A percentile compares a stretch with the other conserved stretches of the same genome.
phyloP scores from a whole-genome alignment of 2,113 vertebrate species.

The Merops nubicus region DNA sequence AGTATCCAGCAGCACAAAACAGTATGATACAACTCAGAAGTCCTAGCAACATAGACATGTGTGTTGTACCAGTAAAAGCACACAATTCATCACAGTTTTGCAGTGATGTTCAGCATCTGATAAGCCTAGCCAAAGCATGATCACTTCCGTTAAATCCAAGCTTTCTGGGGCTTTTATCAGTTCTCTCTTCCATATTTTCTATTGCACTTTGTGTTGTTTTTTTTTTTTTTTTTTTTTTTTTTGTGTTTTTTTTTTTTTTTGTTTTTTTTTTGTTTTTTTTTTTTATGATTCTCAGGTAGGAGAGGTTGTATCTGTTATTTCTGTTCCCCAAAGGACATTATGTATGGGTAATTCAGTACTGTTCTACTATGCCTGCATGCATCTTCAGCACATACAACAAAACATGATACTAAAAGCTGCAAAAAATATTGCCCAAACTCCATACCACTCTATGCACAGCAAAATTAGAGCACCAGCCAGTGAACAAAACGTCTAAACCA shows the following conservation, averaged over 20 bases:
- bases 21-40: not conserved
- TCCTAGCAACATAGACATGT: not conserved
- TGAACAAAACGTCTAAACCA: no score
- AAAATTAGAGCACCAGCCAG: no score
- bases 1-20: not conserved
- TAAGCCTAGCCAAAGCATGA: not conserved
- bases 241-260: not conserved
- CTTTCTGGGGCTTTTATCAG: not conserved
- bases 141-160: not conserved
- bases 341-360: not conserved
- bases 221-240: not conserved
- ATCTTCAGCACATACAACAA: not conserved
- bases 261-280: not conserved
- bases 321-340: not conserved
- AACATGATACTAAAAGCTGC: not conserved
- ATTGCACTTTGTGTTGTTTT: no score
- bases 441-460: not conserved
- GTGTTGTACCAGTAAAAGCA: not conserved
- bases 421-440: not conserved
- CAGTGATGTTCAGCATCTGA: not conserved
- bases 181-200: not conserved
- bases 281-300: not conserved
- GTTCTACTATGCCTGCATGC: not conserved
- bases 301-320: not conserved
- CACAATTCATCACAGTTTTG: not conserved